Base-by-base conservation (phyloP, 2,797 vertebrate genomes). In the Threskiornis aethiopicus region DNA sequence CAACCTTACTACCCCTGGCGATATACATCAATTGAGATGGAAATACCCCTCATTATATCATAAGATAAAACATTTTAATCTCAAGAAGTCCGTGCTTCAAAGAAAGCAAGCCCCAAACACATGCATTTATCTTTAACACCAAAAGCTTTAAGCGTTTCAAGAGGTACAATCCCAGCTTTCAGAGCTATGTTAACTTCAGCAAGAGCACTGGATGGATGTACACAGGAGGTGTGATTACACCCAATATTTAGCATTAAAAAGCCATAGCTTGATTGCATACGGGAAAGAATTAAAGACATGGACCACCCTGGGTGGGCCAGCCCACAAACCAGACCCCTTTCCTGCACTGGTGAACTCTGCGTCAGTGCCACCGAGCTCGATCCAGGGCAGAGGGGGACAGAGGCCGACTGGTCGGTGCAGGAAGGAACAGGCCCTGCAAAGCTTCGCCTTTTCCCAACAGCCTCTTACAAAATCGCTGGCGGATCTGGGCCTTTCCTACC, bases 51-150 rank as follows among this genome's bases (percentile, higher is more conserved):
- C 69, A 25, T 77, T 3, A 57, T 19, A 57, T 54, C 51, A 13
- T 28, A 59, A 95, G 94, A 89, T 67, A 82, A 93, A 87, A 39
- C 37, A 35, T 31, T 71, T 31, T 39, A n/a, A 73, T 59, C 84
- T 86, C 62, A 71, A 64, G 35, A 29, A 54, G 77, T 16, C 71
- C 16, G 16, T 44, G 42, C 89, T 94, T 91, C 94, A 91, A 94
- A 96, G 90, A 46, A 58, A 58, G 35, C 61, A 19, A 89, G 44
- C 33, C 55, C 58, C 86, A 71, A 86, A 77, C 55, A n/a, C 62
- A 71, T 6, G 22, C 52, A 37, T 25, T 71, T 69, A 62, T 52
- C 75, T 90, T 91, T 42, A 81, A 73, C 93, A 93, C 55, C 76
- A 25, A 55, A 54, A 83, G 16, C 46, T 65, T 65, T 7, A 61